Conservation (phyloP, 2,888 invertebrate species). For the Ectropis crepuscularia region DNA sequence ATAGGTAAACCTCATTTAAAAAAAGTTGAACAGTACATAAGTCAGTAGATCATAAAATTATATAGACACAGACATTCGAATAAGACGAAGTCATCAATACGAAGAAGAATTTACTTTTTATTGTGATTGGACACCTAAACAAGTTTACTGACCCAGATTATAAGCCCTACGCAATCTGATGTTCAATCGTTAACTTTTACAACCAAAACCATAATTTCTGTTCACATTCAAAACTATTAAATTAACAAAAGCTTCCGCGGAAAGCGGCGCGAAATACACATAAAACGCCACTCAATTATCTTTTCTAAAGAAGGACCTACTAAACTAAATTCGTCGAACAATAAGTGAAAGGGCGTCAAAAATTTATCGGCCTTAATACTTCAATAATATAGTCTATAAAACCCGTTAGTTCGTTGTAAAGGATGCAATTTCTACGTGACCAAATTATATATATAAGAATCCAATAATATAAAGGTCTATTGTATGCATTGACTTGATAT, state of each 20-base stretch:
- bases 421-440: constrained; percentile 69
- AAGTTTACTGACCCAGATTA: background rate
- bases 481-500: constrained; percentile 58
- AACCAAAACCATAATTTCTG: constrained; percentile 3
- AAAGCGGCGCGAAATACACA: constrained; percentile 21
- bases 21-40: no score
- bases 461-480: constrained; percentile 47
- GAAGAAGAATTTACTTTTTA: no score
- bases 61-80: no score
- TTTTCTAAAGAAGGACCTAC: constrained; percentile 44
- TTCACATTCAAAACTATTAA: constrained; percentile 25
- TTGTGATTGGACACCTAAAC: no score
- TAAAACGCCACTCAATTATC: constrained; percentile 30
- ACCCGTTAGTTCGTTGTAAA: constrained; percentile 68
- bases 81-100: no score
- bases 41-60: no score
- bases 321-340: constrained; percentile 48
- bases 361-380: constrained; percentile 56
- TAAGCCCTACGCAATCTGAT: background rate
- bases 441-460: constrained; percentile 51
- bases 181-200: constrained; percentile 10
- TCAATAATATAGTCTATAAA: constrained; percentile 57
- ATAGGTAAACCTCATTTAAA: no score
- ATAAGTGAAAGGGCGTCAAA: constrained; percentile 61
- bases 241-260: constrained; percentile 18